These are phyloP conservation scores for Hololepta plana DNA, from an alignment of 2,888 invertebrate species.

Conservation along the genomic window DNA sequence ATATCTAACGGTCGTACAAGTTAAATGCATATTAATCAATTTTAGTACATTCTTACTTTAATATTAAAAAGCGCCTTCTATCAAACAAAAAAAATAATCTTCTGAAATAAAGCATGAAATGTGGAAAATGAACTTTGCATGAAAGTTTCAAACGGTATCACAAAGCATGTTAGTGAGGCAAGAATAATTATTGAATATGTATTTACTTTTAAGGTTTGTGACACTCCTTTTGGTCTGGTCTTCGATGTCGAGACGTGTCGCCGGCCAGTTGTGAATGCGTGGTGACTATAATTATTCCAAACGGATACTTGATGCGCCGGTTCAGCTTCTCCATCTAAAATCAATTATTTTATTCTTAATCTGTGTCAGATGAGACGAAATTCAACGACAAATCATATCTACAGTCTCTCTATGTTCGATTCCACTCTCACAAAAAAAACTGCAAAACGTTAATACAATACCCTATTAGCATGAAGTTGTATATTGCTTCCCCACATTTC, in stretches of 20 bases:
- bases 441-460: too few relatives aligned
- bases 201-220: conserved; percentile 47
- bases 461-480: too few relatives aligned
- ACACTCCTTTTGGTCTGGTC: conserved; percentile 46
- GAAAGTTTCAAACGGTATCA: background rate
- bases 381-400: too few relatives aligned
- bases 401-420: too few relatives aligned
- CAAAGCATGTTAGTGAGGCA: too few relatives aligned
- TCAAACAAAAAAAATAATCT: background rate
- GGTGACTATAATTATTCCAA: conserved; percentile 46
- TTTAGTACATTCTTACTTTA: background rate
- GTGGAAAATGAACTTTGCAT: background rate
- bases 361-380: too few relatives aligned
- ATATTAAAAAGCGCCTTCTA: conserved; percentile 1
- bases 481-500: too few relatives aligned
- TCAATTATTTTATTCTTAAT: too few relatives aligned
- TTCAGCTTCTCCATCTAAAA: conserved; percentile 22
- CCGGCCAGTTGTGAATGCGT: conserved; percentile 54
- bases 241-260: conserved; percentile 39
- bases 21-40: conserved; percentile 5
- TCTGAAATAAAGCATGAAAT: background rate
- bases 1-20: conserved; percentile 2
- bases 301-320: conserved; percentile 15
- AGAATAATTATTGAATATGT: too few relatives aligned
- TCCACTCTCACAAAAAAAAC: too few relatives aligned